phyloP scores from a whole-genome alignment of 1,140 invertebrate species.

The Bombyx mandarina region DNA sequence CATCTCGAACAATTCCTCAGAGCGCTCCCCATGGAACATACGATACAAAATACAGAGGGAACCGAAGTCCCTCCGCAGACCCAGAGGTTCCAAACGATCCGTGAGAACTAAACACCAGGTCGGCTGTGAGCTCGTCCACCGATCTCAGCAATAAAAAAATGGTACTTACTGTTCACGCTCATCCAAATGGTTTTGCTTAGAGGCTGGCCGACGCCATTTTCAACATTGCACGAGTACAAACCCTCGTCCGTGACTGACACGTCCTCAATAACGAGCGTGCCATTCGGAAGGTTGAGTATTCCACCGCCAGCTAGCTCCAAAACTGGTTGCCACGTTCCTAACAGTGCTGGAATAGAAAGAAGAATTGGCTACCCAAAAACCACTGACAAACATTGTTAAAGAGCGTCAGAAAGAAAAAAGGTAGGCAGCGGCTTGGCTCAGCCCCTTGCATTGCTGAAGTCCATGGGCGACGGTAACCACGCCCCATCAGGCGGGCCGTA shows the following conservation, averaged over 20 bases:
- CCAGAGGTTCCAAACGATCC: too few species aligned
- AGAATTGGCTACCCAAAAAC: neutral
- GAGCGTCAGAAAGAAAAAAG: neutral
- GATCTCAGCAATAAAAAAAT: neutral
- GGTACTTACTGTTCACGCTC: slow-evolving; percentile 81
- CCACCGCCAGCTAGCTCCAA: slow-evolving; percentile 73
- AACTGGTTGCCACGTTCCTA: slow-evolving; percentile 70
- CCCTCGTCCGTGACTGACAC: slow-evolving; percentile 84
- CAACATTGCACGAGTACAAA: slow-evolving; percentile 88
- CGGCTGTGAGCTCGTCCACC: neutral
- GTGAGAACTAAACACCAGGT: neutral
- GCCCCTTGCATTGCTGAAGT: too few species aligned
- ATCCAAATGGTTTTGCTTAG: slow-evolving; percentile 84
- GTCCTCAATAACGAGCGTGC: slow-evolving; percentile 77
- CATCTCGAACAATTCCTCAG: too few species aligned
- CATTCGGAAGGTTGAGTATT: slow-evolving; percentile 74
- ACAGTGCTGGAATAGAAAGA: slow-evolving; percentile 33
- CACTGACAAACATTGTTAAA: neutral
- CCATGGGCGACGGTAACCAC: too few species aligned
- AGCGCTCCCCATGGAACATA: too few species aligned
- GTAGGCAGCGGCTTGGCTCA: too few species aligned
- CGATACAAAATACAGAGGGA: too few species aligned
- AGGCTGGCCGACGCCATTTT: slow-evolving; percentile 87
- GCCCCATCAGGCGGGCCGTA: too few species aligned
- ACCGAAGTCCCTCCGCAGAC: too few species aligned